Base-by-base conservation (phyloP, 2,888 invertebrate species). In the Chrysopilus asiliformis region DNA sequence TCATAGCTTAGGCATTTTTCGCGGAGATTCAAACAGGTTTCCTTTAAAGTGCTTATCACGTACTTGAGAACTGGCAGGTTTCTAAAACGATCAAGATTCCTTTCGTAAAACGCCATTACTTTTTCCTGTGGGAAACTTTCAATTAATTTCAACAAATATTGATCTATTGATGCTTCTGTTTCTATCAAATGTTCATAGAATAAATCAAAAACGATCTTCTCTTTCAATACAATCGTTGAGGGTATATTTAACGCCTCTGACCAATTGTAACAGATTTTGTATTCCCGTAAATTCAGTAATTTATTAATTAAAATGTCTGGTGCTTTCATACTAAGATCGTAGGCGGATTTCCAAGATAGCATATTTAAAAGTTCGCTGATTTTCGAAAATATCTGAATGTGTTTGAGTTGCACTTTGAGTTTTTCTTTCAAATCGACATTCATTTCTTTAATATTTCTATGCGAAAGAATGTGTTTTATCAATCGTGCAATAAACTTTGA, bases 251-350 rank as follows among this genome's bases (percentile, higher is more conserved):
- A 67, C 14, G 73, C 68, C 31, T 76, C 70, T 8, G 79, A 70
- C 75, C 81, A 83, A 42, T 78, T 71, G 31, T 79, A 62, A 45
- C 82, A 76, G 2, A 79, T 51, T 47, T 76, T 70, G 43, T 52
- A 61, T 9, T 55, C 47, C 7, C 49, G 49, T n/a, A 47, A 39
- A 19, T 49, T 48, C 31, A 58, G 38, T 26, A 60, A 43, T 38
- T 52, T 53, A 41, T 60, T 55, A 13, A 57, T 53, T 26, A 60
- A 57, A 5, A 46, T 44, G 36, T 53, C 55, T 2, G 63, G 61
- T 0, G 55, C 55, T 39, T 56, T 54, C 0, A 54, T 42, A 2
- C 56, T 56, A 38, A 58, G 56, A 34, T 59, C 66, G 45, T 73
- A 74, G 16, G 73, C 68, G 28, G 64, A 58, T 34, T 69, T 70